These are phyloP conservation scores for Leptinotarsa undecemlineata DNA, from an alignment of 1,140 invertebrate species.

Conservation along the genomic window DNA sequence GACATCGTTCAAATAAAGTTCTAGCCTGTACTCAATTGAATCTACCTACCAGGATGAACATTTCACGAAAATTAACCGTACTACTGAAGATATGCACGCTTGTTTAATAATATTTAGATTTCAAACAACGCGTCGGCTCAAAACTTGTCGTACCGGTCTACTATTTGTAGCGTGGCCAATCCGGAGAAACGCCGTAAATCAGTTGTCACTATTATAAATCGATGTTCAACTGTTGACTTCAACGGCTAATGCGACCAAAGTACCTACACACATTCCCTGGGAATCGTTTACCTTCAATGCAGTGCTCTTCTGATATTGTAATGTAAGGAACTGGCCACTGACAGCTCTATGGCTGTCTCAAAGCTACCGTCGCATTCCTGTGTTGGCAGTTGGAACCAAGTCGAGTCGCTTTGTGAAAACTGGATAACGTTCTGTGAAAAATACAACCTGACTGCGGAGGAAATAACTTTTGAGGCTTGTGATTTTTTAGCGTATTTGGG, in stretches of 20 bases:
- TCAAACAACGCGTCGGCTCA: conserved; percentile 14
- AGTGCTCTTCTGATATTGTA: conserved; percentile 11
- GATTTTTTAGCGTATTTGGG: too few species aligned
- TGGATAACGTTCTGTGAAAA: too few species aligned
- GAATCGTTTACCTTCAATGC: conserved; percentile 50
- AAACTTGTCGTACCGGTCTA: conserved; percentile 14
- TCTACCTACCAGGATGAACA: too few species aligned
- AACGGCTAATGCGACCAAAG: conserved; percentile 52
- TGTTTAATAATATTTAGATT: conserved; percentile 23
- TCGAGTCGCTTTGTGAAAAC: too few species aligned
- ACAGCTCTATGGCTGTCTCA: neutral
- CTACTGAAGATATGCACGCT: neutral
- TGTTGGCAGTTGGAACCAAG: too few species aligned
- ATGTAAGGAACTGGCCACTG: conserved; percentile 12
- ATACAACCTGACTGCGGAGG: too few species aligned
- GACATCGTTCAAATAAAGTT: too few species aligned
- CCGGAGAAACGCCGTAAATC: conserved; percentile 52
- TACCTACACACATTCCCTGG: conserved; percentile 53
- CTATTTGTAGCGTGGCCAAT: conserved; percentile 40
- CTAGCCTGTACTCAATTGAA: too few species aligned
- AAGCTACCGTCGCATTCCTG: neutral
- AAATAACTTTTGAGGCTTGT: too few species aligned
- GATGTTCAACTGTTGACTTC: conserved; percentile 54
- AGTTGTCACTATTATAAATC: conserved; percentile 57
- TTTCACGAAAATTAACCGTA: neutral